Conservation (phyloP, 2,888 invertebrate genomes). For the Aphodius sticticus region DNA sequence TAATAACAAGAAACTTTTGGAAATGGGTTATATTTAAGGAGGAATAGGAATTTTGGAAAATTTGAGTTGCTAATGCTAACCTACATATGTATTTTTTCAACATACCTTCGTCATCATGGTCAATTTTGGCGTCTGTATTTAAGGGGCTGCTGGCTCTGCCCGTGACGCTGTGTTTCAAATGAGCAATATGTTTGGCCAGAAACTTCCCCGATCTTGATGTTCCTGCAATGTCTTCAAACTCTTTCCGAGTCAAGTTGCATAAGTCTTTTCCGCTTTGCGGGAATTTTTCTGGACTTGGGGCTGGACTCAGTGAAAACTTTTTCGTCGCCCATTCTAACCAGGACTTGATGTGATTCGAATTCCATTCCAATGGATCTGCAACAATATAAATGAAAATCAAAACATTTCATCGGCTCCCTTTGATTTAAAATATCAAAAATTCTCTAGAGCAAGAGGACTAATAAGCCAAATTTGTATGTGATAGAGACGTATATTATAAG, state of each 20-base stretch:
- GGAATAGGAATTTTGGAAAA: too few species aligned
- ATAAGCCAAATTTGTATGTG: too few species aligned
- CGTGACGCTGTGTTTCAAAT: conserved; percentile 66
- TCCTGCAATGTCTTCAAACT: conserved; percentile 67
- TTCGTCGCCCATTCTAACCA: conserved; percentile 71
- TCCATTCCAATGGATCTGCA: conserved; percentile 72
- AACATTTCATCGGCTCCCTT: background rate
- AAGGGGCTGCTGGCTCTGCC: conserved; percentile 68
- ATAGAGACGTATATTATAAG: too few species aligned
- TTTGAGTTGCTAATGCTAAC: too few species aligned
- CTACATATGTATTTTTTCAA: background rate
- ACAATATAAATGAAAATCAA: conserved; percentile 31
- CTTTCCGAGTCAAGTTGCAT: conserved; percentile 67
- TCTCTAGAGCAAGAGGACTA: too few species aligned
- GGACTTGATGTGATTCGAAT: conserved; percentile 64
- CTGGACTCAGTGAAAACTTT: conserved; percentile 66
- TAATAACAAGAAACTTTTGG: background rate
- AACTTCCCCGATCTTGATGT: conserved; percentile 62
- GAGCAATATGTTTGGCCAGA: conserved; percentile 69
- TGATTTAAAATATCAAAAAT: too few species aligned
- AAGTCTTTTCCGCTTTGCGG: conserved; percentile 67
- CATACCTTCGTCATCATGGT: conserved; percentile 49
- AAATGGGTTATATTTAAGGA: too few species aligned
- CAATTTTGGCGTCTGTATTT: conserved; percentile 61
- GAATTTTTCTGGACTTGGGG: conserved; percentile 63